Conservation (phyloP, 1,140 invertebrate species). For the Drosophila saltans region DNA sequence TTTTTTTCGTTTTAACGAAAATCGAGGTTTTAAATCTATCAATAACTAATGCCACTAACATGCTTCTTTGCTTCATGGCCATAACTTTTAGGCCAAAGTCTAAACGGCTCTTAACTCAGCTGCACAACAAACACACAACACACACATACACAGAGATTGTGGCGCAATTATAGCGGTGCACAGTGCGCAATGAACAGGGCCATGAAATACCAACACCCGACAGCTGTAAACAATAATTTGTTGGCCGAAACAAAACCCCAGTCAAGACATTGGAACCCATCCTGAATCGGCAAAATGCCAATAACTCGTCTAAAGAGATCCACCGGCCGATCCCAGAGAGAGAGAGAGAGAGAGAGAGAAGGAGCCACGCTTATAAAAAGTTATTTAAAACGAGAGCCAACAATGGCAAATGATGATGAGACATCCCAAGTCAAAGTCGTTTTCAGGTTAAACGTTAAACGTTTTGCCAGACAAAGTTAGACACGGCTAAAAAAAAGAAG, state of each 20-base stretch:
- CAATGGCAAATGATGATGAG: constrained; percentile 81
- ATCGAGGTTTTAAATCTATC: constrained; percentile 18
- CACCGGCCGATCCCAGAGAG: constrained; percentile 23
- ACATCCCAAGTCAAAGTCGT: constrained; percentile 49
- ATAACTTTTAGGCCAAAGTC: constrained; percentile 39
- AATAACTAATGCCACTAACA: constrained; percentile 18
- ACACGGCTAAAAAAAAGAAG: neutral
- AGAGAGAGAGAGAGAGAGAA: neutral
- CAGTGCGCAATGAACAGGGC: constrained; percentile 52
- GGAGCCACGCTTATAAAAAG: constrained; percentile 64
- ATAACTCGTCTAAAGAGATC: constrained; percentile 61
- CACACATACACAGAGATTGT: constrained; percentile 40
- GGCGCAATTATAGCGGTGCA: constrained; percentile 71
- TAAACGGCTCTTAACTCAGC: constrained; percentile 46
- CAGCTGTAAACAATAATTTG: constrained; percentile 81
- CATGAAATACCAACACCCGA: constrained; percentile 79
- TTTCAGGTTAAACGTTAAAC: constrained; percentile 60
- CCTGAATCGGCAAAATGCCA: constrained; percentile 57
- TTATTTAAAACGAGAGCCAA: constrained; percentile 76
- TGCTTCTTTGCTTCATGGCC: constrained; percentile 26
- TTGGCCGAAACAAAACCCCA: constrained; percentile 40
- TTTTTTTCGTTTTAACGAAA: constrained; percentile 12
- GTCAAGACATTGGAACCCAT: constrained; percentile 13
- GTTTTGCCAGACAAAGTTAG: constrained; percentile 59
- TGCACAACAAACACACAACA: constrained; percentile 21